Conservation (phyloP, 2,113 vertebrate species). For the Paradoxurus hermaphroditus region DNA sequence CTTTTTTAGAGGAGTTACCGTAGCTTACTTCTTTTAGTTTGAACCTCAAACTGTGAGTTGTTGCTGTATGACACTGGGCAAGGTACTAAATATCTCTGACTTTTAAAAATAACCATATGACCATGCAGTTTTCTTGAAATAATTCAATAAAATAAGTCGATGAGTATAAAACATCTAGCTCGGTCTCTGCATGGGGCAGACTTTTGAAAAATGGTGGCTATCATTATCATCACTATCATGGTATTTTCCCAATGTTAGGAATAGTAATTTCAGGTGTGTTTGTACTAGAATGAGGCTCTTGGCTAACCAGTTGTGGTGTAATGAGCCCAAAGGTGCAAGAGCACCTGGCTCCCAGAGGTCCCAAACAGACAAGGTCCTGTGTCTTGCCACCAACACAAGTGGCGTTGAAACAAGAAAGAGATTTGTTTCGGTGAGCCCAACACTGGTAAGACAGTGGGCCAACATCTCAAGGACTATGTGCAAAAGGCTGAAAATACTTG, state of each 20-base stretch:
- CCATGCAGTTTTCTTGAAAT: neutral
- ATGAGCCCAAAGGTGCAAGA: too few species aligned
- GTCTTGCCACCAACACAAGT: neutral
- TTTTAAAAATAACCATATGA: neutral
- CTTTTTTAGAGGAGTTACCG: neutral
- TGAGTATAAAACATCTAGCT: neutral
- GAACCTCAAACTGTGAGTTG: neutral
- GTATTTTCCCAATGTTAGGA: neutral
- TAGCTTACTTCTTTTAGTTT: neutral
- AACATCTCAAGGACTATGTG: neutral
- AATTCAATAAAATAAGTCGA: neutral
- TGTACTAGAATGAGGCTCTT: neutral
- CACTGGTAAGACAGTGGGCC: neutral
- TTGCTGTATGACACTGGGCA: neutral
- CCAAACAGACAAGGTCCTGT: neutral
- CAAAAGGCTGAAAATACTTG: neutral
- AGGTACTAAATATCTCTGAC: neutral
- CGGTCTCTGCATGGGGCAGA: neutral
- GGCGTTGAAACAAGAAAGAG: neutral
- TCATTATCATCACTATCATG: too few species aligned
- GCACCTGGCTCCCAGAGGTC: neutral
- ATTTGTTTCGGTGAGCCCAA: neutral
- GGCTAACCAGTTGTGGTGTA: neutral
- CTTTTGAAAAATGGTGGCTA: neutral
- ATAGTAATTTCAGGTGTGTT: neutral